Base-by-base conservation (phyloP, 2,888 invertebrate species). In the Chloroclystis v-ata region DNA sequence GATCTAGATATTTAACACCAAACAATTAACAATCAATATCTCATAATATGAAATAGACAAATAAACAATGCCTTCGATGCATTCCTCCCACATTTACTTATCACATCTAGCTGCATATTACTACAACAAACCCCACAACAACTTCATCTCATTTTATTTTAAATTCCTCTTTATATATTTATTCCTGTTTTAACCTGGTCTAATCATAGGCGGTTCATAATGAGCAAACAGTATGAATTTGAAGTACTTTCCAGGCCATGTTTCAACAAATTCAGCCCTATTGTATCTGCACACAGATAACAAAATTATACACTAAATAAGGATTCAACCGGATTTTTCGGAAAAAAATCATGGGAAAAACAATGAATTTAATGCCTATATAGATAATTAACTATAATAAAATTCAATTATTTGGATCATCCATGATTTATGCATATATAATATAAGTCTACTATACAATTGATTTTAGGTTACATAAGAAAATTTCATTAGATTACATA, bases 171-270 rank as follows among this genome's bases (percentile, higher is more conserved):
- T 8, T 37, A 28, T 30, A 28, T 38, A 25, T 43, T 37, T 12
- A 14, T 16, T 35, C 49, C 47, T 43, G 28, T 6, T 43, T 48
- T 40, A 53, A 46, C 37, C 39, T 47, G 38, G 49, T 28, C 50
- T 37, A 44, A 39, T 41, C 42, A 54, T 55, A 57, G 57, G 52
- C 57, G 57, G 57, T 50, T 39, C 39, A 14, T 37, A n/a, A 40
- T 51, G 57, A 52, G 50, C 52, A 54, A 47, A 43, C 46, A 40
- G 35, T 24, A n/a, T 48, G 39, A 46, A 43, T 11, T 32, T 39
- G 30, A 37, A 12, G 30, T 30, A 26, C 14, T 9, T 37, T 37
- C 13, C 16, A 28, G 10, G 32, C 25, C 14, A 33, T 14, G 25
- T 16, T 38, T 47, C 24, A 37, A 6, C 20, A 45, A 42, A 37